Conservation (phyloP, 37 sponge, comb jelly and placozoan genomes). For the Beroe ovata region DNA sequence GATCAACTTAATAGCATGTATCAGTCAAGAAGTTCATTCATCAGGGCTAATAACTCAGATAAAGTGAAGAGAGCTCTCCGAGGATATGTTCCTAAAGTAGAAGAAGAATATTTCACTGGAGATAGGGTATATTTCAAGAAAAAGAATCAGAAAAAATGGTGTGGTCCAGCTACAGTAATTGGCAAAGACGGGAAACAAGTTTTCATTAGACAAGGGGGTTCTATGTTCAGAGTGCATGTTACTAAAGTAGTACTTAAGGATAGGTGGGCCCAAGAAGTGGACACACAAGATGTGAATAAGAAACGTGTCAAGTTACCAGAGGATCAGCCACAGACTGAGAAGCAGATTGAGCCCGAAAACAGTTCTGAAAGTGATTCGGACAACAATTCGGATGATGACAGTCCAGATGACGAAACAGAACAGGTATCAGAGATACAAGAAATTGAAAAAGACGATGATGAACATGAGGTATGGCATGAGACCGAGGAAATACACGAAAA, state of each 20-base stretch:
- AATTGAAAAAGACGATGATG: too few species aligned
- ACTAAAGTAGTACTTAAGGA: constrained; percentile 3
- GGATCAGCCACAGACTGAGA: too few species aligned
- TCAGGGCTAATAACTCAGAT: not conserved
- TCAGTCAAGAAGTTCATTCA: not conserved
- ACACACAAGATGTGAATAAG: not conserved
- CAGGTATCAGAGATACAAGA: not conserved
- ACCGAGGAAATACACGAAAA: not conserved
- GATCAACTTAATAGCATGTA: constrained; percentile 36
- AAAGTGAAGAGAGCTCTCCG: constrained; percentile 13
- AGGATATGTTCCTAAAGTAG: not conserved
- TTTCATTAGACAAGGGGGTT: constrained; percentile 25
- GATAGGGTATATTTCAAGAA: constrained; percentile 25
- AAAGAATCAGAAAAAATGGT: constrained; percentile 4
- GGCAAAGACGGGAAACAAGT: constrained; percentile 15
- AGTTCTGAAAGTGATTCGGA: not conserved
- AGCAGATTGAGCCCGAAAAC: not conserved
- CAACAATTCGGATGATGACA: not conserved
- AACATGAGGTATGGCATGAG: not conserved
- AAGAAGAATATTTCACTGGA: not conserved
- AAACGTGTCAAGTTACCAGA: too few species aligned
- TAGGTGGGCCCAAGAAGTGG: too few species aligned
- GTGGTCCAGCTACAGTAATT: constrained; percentile 44
- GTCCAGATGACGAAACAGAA: not conserved
- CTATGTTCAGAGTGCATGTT: constrained; percentile 11